Evolutionary conservation across 2,888 invertebrate species (phyloP), one percentile per base, ranked within the genome.

Genomic region (Ichneumon xanthorius): DNA sequence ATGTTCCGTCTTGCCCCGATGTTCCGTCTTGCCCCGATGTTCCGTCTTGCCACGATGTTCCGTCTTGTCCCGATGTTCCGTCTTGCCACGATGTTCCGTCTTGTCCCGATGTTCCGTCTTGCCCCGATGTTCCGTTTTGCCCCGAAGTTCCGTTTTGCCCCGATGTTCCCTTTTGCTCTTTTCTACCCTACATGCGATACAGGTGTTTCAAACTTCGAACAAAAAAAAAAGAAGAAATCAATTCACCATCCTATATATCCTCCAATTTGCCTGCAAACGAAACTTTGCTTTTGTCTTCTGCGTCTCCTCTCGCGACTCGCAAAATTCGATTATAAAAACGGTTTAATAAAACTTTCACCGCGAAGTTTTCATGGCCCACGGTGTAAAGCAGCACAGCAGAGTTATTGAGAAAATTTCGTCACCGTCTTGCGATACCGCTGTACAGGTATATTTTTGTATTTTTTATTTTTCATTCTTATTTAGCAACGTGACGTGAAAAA

Each of bases 401-500:
- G 19, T 19, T 53, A 55, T 72, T 55, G 37, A 37, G 37, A 22
- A 72, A 55, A 37, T 37, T 55, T 55, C 37, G 19, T 30, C 19
- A 55, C 19, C 4, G 53, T 50, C n/a, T 30, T n/a, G 33, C n/a
- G 14, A 33, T 33, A 33, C 33, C 30, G 0, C 63, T 14, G 4
- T 2, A 7, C 30, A 16, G 22, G 45, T 33, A 55, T 16, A 22
- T 33, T 30, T 63, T 33, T 33, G 58, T 58, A 22, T 26, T 26
- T 58, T 68, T 72, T 37, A 26, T 16, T 48, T 48, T 48, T 16
- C 45, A 48, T 16, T 48, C 14, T 48, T 48, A 4, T 48, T 48
- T 16, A 50, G 75, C 40, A 73, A 65, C 67, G 40, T 48, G 67
- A 58, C 79, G 61, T 53, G 37, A 45, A 79, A 73, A 85, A 82